These are phyloP conservation scores for Anagyrus pseudococci DNA, from an alignment of 2,888 invertebrate species.

Conservation along the genomic window DNA sequence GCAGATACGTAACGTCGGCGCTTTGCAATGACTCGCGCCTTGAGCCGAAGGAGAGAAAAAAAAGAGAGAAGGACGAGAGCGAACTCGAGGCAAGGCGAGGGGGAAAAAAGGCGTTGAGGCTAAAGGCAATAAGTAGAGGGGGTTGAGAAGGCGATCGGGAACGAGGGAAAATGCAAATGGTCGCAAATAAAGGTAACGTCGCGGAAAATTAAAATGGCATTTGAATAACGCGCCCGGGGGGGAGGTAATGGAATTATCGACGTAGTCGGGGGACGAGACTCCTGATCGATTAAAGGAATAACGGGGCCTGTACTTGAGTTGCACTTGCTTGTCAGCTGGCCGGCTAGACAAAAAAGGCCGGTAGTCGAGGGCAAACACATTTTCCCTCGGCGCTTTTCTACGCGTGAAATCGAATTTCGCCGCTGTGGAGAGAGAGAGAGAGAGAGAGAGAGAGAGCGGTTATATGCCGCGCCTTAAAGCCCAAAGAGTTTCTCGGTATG, in stretches of 20 bases:
- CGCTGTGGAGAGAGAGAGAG: no score
- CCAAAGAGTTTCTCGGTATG: background rate
- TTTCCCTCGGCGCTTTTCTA: background rate
- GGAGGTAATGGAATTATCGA: constrained; percentile 55
- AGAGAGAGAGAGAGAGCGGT: no score
- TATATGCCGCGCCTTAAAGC: no score
- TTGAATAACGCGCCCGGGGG: constrained; percentile 57
- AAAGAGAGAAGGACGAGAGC: background rate
- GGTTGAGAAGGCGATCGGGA: constrained; percentile 46
- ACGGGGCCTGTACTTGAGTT: constrained; percentile 32
- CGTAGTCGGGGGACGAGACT: background rate
- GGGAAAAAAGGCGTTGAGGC: constrained; percentile 1
- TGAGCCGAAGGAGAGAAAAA: constrained; percentile 20
- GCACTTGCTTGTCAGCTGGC: no score
- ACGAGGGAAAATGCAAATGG: constrained; percentile 58
- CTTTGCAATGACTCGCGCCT: constrained; percentile 50
- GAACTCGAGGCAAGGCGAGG: background rate
- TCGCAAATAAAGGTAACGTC: constrained; percentile 56
- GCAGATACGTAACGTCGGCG: constrained; percentile 51
- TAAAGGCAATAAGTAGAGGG: no score
- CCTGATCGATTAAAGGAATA: constrained; percentile 54
- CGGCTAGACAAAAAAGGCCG: background rate
- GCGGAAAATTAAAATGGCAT: constrained; percentile 60
- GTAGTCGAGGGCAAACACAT: no score
- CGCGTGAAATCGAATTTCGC: constrained; percentile 16